These are phyloP conservation scores for Lampris incognitus DNA, from an alignment of 2,113 vertebrate genomes.

Conservation along the genomic window DNA sequence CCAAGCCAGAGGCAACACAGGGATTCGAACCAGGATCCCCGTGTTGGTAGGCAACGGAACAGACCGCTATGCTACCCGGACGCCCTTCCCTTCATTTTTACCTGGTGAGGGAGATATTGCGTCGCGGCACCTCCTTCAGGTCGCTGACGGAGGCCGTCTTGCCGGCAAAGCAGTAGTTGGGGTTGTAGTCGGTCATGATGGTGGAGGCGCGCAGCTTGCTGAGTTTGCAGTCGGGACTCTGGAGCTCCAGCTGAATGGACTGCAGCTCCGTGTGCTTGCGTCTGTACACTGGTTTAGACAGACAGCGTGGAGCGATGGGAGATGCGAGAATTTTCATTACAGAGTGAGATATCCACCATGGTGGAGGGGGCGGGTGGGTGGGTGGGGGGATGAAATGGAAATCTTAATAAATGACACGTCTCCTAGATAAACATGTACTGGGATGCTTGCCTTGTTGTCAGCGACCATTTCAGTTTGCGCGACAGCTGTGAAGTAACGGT, in stretches of 20 bases:
- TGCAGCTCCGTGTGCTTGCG: conserved; percentile 98
- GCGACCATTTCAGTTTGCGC: too few relatives aligned
- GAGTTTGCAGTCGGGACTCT: conserved; percentile 98
- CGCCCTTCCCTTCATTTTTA: conserved; percentile 62
- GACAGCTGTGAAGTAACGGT: too few relatives aligned
- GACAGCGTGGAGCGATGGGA: background rate
- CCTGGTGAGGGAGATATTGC: conserved; percentile 96
- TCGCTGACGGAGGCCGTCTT: conserved; percentile 97
- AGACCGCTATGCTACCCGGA: too few relatives aligned
- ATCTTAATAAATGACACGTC: too few relatives aligned
- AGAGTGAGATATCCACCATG: conserved; percentile 7
- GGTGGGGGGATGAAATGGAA: too few relatives aligned
- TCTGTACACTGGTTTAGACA: conserved; percentile 87
- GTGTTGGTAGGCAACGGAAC: too few relatives aligned
- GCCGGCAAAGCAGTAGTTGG: conserved; percentile 99
- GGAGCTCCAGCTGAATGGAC: conserved; percentile 97
- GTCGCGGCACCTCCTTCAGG: conserved; percentile 96
- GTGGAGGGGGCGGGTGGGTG: too few relatives aligned
- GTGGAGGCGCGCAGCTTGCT: conserved; percentile 97
- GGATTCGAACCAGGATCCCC: too few relatives aligned
- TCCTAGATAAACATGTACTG: too few relatives aligned
- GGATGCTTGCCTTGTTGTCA: too few relatives aligned
- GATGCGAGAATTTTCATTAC: conserved; percentile 34
- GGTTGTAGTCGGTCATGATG: conserved; percentile 99
- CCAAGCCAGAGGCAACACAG: too few relatives aligned